Evolutionary conservation across 2,113 vertebrate genomes (phyloP), one percentile per base, ranked within the genome.

Genomic region (Paramisgurnus dabryanus): DNA sequence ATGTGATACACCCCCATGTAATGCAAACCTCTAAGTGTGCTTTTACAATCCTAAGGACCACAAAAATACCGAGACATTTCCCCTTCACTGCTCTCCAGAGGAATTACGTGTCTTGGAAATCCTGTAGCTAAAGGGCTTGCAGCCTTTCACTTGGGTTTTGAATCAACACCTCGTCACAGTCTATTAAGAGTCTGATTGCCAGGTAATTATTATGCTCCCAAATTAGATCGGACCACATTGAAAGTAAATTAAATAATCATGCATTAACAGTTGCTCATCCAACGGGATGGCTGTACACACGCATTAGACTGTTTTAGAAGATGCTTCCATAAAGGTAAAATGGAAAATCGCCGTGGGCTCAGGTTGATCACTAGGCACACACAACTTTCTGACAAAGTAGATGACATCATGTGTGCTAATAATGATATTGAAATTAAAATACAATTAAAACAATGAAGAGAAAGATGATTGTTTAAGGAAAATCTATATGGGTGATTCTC

Each of bases 91-190:
- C 83, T 79, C 79, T 81, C 80, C 70, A 79, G 79, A 68, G 57
- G 17, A 47, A 69, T 84, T 75, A 67, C 67, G 79, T 84, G 77
- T 77, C 66, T 74, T 68, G 34, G 22, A 79, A 80, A 76, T 79
- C 72, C 80, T 63, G 43, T 81, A 58, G 78, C 84, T 80, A 79
- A 83, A 80, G 81, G 81, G 74, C 69, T 70, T 12, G 57, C 49
- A 43, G 45, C 10, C 47, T 64, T 15, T 83, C 77, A 58, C 80
- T 76, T 76, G 58, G 22, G 50, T 81, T 74, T 78, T 80, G 73
- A 82, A 86, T 84, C 85, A 86, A 86, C 85, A 84, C 85, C 82
- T 82, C 72, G 82, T 86, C 85, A 86, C 82, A 80, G 65, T 77
- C 79, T 49, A 86, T 84, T 83, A 86, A 76, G 71, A 76, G 80